Evolutionary conservation across 2,888 invertebrate genomes (phyloP), one percentile per base, ranked within the genome.

Genomic region (Bibio marci): DNA sequence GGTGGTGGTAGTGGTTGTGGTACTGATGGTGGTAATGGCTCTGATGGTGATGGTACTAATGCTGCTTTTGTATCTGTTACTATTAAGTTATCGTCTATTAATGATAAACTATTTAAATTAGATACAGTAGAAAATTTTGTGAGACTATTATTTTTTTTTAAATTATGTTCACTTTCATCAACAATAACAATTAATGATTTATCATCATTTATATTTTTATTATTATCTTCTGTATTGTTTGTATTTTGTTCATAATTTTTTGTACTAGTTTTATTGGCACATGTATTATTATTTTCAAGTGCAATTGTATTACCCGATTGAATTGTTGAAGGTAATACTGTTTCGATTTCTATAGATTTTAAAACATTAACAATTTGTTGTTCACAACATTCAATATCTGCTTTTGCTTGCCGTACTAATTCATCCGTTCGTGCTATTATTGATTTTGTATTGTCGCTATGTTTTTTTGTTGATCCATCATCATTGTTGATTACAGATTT

Each of bases 61-160:
- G 48, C n/a, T 47, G 52, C 55, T 15, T 38, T 46, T 44, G 45
- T 45, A 31, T 46, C 46, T 13, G 44, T 35, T 30, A 48, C 54
- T 45, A 59, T 57, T 46, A 58, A 57, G 49, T 59, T 54, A 53
- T 58, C 56, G 47, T 60, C 60, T 58, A 58, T 59, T 52, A 53
- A 53, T 52, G 60, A 55, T 54, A 52, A 61, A 52, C 57, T 59
- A 56, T 60, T 62, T 53, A 62, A 58, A 59, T 62, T 56, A 49
- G 55, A 55, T 54, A 62, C 54, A 56, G 62, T 60, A 48, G 59
- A 55, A 52, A 59, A 61, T 56, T 62, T 62, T 55, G 61, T 51
- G 56, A 62, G 55, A 54, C 55, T 56, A 50, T 53, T 55, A 53
- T 49, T 49, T 50, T 22, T 4, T 22, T 22, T 41, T 43, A 42